phyloP scores from a whole-genome alignment of 2,888 invertebrate genomes.

The Sabatieria punctata region DNA sequence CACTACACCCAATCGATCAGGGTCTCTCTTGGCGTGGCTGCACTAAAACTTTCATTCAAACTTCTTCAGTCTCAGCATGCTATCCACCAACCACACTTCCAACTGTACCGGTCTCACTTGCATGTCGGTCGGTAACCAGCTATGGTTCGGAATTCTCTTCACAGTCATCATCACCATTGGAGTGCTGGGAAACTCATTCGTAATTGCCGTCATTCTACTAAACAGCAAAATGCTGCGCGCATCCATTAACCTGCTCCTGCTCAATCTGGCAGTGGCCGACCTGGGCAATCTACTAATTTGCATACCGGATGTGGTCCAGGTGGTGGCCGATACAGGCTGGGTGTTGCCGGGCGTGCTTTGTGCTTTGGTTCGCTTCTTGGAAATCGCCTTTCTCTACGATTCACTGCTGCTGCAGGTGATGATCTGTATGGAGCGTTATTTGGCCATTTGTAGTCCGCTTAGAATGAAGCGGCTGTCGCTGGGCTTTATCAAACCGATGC shows the following conservation, averaged over 20 bases:
- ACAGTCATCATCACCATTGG: background rate
- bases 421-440: background rate
- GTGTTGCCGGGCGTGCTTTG: background rate
- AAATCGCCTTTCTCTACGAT: background rate
- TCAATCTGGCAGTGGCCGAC: slow-evolving; percentile 3
- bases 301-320: background rate
- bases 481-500: background rate
- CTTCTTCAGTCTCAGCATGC: too few relatives aligned
- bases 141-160: background rate
- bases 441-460: background rate
- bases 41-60: too few relatives aligned
- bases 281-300: background rate
- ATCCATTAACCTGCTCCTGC: background rate
- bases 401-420: background rate
- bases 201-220: background rate
- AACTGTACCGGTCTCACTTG: too few relatives aligned
- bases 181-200: slow-evolving; percentile 1
- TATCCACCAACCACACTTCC: too few relatives aligned
- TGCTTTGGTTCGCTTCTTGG: background rate
- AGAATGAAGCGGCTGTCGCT: background rate
- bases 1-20: too few relatives aligned
- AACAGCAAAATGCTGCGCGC: background rate
- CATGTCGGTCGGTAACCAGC: background rate
- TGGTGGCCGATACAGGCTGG: background rate
- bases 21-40: too few relatives aligned